Evolutionary conservation across 2,113 vertebrate species (phyloP).

Genomic region (Hystrix cristata): DNA sequence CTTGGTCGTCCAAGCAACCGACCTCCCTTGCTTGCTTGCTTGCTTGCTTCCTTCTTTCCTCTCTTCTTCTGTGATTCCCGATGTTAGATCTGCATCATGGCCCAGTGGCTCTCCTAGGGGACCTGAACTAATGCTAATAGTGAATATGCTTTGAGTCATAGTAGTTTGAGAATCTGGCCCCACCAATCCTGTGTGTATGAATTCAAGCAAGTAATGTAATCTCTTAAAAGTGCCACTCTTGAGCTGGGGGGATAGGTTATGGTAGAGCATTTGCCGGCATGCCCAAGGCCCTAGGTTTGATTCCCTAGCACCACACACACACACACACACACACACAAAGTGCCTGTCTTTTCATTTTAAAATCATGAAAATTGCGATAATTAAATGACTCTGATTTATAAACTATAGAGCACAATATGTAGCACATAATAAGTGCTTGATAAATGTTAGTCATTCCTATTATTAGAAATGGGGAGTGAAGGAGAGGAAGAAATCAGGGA

Average conservation of each 20-base stretch:
- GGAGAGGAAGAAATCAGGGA: not conserved
- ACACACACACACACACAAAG: not conserved
- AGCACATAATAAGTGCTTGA: not conserved
- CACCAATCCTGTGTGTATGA: not conserved
- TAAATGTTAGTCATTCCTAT: constrained; percentile 19
- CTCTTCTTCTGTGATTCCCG: not conserved
- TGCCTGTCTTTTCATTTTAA: constrained; percentile 39
- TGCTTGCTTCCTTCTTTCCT: not conserved
- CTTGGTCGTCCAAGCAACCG: not conserved
- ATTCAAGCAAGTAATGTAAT: constrained; percentile 33
- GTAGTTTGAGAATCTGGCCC: constrained; percentile 2
- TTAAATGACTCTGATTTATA: not conserved
- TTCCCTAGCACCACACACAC: not conserved
- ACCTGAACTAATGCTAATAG: not conserved
- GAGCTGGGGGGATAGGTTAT: not conserved
- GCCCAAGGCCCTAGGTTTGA: not conserved
- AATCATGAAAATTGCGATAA: not conserved
- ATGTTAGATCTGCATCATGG: not conserved
- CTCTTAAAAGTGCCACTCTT: not conserved
- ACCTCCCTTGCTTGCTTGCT: too few species aligned
- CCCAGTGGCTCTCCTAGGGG: not conserved
- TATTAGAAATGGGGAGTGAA: constrained; percentile 1
- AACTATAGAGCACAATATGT: not conserved
- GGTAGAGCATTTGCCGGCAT: not conserved
- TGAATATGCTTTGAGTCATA: not conserved